Evolutionary conservation across 2,888 invertebrate genomes (phyloP).

Genomic region (Oeneis ivallda): DNA sequence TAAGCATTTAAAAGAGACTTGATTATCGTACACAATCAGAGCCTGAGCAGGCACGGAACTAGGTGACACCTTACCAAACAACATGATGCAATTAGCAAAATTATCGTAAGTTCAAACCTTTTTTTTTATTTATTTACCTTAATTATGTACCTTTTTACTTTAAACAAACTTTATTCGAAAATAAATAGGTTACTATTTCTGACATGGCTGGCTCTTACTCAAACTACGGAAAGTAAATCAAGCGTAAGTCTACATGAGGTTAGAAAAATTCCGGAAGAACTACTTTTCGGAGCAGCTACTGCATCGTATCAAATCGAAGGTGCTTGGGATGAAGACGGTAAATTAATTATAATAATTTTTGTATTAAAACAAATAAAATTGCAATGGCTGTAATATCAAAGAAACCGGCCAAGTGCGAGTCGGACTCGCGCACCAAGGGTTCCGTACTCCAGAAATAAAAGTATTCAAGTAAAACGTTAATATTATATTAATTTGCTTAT

Average conservation of each 20-base stretch:
- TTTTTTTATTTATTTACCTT: too few relatives aligned
- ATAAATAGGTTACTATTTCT: constrained; percentile 6
- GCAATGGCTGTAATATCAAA: background rate
- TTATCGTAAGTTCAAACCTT: background rate
- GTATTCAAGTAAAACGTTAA: too few relatives aligned
- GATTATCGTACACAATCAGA: background rate
- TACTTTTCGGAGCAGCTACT: constrained; percentile 61
- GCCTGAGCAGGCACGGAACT: background rate
- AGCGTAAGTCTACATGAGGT: background rate
- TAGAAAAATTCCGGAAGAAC: constrained; percentile 52
- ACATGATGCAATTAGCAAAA: background rate
- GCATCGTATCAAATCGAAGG: constrained; percentile 78
- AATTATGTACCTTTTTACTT: background rate
- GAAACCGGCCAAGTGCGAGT: too few relatives aligned
- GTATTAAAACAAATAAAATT: too few relatives aligned
- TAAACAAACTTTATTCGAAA: background rate
- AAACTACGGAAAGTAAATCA: constrained; percentile 5
- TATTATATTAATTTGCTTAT: too few relatives aligned
- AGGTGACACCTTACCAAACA: background rate
- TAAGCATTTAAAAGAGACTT: background rate
- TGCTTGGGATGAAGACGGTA: constrained; percentile 71
- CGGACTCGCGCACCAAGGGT: too few relatives aligned
- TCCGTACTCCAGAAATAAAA: too few relatives aligned
- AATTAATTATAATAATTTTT: constrained; percentile 15
- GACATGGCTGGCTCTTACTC: constrained; percentile 3